These are phyloP conservation scores for Molorchus minor DNA, from an alignment of 2,888 invertebrate species.

Conservation along the genomic window DNA sequence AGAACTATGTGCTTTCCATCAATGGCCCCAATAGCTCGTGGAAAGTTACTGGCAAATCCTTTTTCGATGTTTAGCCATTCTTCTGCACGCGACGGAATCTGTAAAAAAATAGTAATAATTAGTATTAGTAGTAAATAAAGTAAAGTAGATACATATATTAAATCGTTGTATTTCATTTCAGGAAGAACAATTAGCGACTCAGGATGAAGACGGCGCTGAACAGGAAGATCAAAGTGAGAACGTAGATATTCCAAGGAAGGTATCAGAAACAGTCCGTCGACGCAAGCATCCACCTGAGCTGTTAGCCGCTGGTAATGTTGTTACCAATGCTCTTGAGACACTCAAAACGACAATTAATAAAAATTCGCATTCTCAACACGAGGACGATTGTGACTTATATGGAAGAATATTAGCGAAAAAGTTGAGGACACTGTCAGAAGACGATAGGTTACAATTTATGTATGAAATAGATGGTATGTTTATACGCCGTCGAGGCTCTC, in stretches of 20 bases:
- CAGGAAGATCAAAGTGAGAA: conserved; percentile 6
- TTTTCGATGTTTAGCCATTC: neutral
- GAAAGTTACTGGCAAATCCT: conserved; percentile 38
- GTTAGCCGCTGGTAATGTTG: neutral
- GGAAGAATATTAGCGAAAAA: neutral
- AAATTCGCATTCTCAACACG: neutral
- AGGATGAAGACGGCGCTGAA: neutral
- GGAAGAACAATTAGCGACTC: conserved; percentile 2
- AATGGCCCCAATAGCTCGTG: conserved; percentile 49
- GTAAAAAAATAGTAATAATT: conserved; percentile 1
- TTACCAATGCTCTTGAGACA: neutral
- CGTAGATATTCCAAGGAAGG: neutral
- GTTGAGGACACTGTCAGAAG: neutral
- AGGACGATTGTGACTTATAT: conserved; percentile 1
- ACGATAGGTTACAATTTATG: neutral
- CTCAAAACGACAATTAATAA: conserved; percentile 4
- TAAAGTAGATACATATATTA: no score
- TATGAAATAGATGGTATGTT: conserved; percentile 5
- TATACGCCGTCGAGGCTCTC: conserved; percentile 1
- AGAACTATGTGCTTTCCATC: conserved; percentile 54
- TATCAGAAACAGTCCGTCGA: conserved; percentile 4
- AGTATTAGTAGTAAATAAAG: no score
- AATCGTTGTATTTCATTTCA: neutral
- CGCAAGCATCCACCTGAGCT: conserved; percentile 3
- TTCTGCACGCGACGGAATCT: neutral